phyloP scores from a whole-genome alignment of 2,888 invertebrate species.

The Protula sp. region DNA sequence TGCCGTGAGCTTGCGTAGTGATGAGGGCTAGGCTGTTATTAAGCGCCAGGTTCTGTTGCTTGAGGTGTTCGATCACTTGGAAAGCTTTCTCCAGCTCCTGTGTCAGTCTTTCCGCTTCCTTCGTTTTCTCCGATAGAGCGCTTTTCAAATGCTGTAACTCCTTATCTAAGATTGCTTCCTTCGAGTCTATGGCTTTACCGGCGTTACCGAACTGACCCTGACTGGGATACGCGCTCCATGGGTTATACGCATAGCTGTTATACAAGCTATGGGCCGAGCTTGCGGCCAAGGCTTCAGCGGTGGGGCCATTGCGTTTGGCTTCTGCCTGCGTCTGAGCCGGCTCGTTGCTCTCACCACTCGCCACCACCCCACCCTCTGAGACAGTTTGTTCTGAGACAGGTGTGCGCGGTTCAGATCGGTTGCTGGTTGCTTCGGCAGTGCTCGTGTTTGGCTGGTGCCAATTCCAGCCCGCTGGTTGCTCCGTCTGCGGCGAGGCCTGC shows the following conservation, averaged over 20 bases:
- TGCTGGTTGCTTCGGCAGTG: not conserved
- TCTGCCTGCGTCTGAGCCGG: not conserved
- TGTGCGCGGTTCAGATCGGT: not conserved
- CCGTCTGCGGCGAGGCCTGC: too few relatives aligned
- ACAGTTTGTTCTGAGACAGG: too few relatives aligned
- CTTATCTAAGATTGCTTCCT: constrained; percentile 21
- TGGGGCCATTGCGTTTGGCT: not conserved
- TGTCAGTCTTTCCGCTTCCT: constrained; percentile 24
- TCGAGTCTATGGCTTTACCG: constrained; percentile 8
- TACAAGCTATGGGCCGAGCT: constrained; percentile 19
- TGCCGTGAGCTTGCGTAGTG: not conserved
- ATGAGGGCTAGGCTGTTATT: not conserved
- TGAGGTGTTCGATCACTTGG: constrained; percentile 21
- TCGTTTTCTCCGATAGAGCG: constrained; percentile 27
- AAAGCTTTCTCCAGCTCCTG: constrained; percentile 26
- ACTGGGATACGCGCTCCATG: constrained; percentile 13
- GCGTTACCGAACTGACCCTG: not conserved
- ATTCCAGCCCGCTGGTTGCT: too few relatives aligned
- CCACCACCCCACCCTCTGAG: not conserved
- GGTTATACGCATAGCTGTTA: constrained; percentile 23
- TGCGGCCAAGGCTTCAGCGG: not conserved
- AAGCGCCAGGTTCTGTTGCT: constrained; percentile 10
- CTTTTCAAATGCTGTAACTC: constrained; percentile 24
- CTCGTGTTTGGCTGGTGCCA: too few relatives aligned
- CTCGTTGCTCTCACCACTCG: not conserved